phyloP scores from a whole-genome alignment of 2,113 vertebrate species.

The Chionomys nivalis region DNA sequence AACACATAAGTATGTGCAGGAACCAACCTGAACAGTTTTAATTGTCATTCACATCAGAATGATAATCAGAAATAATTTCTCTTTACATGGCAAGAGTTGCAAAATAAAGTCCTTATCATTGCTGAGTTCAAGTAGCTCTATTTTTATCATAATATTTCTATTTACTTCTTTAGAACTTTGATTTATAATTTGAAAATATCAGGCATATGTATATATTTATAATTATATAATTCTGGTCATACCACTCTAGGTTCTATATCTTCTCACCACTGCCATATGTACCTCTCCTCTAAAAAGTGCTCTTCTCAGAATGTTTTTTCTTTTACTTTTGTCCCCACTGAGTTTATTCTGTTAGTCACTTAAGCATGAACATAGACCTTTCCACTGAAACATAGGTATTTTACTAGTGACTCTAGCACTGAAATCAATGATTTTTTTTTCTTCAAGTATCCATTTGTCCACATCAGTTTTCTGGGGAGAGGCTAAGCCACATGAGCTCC shows the following conservation, averaged over 20 bases:
- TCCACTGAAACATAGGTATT: background rate
- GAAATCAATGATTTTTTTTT: background rate
- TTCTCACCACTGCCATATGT: background rate
- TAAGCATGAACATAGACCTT: fast-evolving
- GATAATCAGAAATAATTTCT: background rate
- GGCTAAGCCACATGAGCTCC: background rate
- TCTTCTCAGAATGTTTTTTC: background rate
- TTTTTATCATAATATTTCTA: background rate
- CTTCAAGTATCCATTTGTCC: background rate
- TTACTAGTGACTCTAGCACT: background rate
- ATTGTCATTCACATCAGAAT: background rate
- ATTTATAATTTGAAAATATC: background rate
- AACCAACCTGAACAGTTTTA: background rate
- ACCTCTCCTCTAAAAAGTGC: background rate
- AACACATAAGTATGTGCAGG: background rate
- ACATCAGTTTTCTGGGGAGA: background rate
- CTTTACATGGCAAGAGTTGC: too few relatives aligned
- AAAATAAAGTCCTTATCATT: background rate
- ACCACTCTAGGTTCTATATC: background rate
- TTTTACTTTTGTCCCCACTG: background rate
- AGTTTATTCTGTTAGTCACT: background rate
- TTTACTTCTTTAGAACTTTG: background rate
- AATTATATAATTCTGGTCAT: background rate
- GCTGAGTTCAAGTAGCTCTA: background rate
- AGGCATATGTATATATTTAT: background rate